Evolutionary conservation across 2,888 invertebrate genomes (phyloP).

Genomic region (Idaea straminata): DNA sequence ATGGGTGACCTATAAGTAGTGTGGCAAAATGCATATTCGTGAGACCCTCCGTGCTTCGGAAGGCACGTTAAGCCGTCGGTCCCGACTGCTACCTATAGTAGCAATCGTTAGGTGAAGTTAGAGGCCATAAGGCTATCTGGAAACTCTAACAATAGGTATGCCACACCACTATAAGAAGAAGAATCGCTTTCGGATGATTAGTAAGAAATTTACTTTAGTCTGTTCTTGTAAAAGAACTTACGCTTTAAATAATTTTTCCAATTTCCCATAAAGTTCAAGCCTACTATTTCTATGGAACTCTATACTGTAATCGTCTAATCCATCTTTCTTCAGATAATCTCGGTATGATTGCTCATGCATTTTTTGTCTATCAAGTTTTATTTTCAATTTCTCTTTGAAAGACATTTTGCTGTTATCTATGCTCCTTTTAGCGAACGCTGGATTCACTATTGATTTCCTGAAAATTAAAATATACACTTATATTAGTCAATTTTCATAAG

Average conservation of each 20-base stretch:
- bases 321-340: conserved; percentile 49
- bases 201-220: no score
- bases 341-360: conserved; percentile 58
- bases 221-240: conserved; percentile 60
- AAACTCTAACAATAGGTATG: no score
- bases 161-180: no score
- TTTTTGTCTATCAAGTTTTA: conserved; percentile 55
- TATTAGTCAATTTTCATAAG: neutral
- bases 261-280: conserved; percentile 81
- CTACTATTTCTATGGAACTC: conserved; percentile 82
- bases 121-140: no score
- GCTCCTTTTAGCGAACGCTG: conserved; percentile 66
- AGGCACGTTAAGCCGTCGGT: no score
- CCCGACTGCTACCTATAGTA: no score
- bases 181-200: no score
- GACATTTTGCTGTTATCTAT: conserved; percentile 39
- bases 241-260: conserved; percentile 82
- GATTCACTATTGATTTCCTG: conserved; percentile 55
- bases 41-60: no score
- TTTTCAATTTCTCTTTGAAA: conserved; percentile 61
- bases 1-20: no score
- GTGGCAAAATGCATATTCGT: no score
- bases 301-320: conserved; percentile 48
- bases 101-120: no score
- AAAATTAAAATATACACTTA: conserved; percentile 13